phyloP scores from a whole-genome alignment of 2,888 invertebrate genomes.

The Lydus trimaculatus region DNA sequence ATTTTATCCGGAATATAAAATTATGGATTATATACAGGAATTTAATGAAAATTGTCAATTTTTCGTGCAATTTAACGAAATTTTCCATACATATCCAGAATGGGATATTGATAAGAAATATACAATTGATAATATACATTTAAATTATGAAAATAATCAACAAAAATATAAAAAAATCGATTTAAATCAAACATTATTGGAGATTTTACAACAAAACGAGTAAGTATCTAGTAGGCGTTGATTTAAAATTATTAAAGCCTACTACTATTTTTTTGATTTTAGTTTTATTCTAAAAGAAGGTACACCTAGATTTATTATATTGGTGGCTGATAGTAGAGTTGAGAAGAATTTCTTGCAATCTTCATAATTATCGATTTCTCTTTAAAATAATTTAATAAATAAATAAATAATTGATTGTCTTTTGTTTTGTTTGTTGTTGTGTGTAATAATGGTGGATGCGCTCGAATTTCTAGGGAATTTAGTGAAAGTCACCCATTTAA shows the following conservation, averaged over 20 bases:
- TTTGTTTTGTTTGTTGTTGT: not conserved
- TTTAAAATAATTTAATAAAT: slow-evolving; percentile 1
- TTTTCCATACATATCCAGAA: slow-evolving; percentile 73
- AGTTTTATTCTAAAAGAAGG: slow-evolving; percentile 70
- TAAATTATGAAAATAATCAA: slow-evolving; percentile 77
- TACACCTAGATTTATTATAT: slow-evolving; percentile 71
- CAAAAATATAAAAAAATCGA: slow-evolving; percentile 68
- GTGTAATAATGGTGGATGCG: not conserved
- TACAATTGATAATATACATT: slow-evolving; percentile 65
- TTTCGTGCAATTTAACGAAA: slow-evolving; percentile 66
- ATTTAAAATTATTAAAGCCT: not conserved
- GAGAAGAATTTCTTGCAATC: slow-evolving; percentile 65
- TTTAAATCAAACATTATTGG: slow-evolving; percentile 64
- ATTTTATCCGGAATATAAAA: slow-evolving; percentile 86
- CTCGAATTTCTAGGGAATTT: slow-evolving; percentile 21
- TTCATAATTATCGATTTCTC: not conserved
- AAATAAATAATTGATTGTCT: not conserved
- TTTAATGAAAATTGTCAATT: slow-evolving; percentile 77
- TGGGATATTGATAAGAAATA: slow-evolving; percentile 79
- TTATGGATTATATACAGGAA: slow-evolving; percentile 86
- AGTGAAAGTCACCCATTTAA: slow-evolving; percentile 28
- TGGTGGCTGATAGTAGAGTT: slow-evolving; percentile 65
- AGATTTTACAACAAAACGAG: slow-evolving; percentile 68
- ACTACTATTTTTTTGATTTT: slow-evolving; percentile 42
- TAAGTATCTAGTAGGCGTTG: slow-evolving; percentile 46